phyloP scores from a whole-genome alignment of 2,113 vertebrate species.

The Calypte anna region DNA sequence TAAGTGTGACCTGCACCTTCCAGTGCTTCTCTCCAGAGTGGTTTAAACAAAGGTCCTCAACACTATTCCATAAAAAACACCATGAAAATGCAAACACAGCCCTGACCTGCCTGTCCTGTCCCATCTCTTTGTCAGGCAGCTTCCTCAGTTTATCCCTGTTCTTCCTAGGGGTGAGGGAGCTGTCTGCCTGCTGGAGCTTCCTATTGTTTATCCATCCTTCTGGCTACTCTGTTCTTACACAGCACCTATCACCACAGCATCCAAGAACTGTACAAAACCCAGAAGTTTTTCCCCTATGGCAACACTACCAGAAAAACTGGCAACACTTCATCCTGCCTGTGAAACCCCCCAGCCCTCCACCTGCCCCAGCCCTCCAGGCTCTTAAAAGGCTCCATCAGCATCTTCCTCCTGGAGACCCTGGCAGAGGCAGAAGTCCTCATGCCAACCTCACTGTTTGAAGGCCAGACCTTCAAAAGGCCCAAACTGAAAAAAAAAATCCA shows the following conservation, averaged over 20 bases:
- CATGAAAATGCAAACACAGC: not conserved
- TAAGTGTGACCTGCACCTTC: not conserved
- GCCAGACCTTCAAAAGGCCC: not conserved
- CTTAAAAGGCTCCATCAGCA: not conserved
- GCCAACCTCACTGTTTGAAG: not conserved
- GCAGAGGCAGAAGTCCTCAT: not conserved
- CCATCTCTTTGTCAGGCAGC: not conserved
- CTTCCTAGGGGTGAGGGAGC: not conserved
- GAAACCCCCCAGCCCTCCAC: not conserved
- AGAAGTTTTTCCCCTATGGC: conserved; percentile 15
- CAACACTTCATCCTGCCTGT: not conserved
- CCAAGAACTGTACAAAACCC: conserved; percentile 26
- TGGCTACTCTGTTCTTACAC: not conserved
- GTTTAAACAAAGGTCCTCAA: not conserved
- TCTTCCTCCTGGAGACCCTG: not conserved
- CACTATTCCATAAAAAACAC: accelerated
- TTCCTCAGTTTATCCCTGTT: conserved; percentile 15
- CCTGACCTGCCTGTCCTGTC: not conserved
- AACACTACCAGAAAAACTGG: not conserved
- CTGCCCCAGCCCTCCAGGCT: not conserved
- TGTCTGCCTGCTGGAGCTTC: not conserved
- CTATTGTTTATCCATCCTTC: not conserved
- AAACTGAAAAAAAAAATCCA: not conserved
- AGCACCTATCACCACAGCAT: not conserved
- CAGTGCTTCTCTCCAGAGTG: not conserved